These are phyloP conservation scores for Chaetorhynchus papuensis DNA, from an alignment of 2,113 vertebrate species.

Conservation along the genomic window DNA sequence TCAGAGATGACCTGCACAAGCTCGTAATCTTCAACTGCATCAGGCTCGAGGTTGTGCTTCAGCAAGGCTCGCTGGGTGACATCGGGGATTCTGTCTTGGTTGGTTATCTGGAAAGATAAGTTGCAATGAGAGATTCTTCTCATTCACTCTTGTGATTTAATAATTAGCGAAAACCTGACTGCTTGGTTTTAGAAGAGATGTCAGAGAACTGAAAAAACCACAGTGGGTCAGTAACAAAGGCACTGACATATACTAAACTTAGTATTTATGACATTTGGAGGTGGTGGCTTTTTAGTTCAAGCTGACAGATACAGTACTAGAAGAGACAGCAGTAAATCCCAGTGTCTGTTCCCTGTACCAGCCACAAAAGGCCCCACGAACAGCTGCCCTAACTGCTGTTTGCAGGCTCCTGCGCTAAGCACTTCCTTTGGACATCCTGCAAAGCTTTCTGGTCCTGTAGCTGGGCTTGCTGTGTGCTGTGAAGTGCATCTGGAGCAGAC, in stretches of 20 bases:
- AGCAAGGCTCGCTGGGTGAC: constrained; percentile 87
- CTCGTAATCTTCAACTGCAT: constrained; percentile 80
- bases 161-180: background rate
- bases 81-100: constrained; percentile 88
- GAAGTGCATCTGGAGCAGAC: background rate
- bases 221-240: background rate
- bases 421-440: background rate
- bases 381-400: background rate
- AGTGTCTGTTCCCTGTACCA: background rate
- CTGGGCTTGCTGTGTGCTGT: background rate
- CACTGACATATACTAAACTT: background rate
- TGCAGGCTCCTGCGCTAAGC: background rate
- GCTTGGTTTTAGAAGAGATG: background rate
- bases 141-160: background rate
- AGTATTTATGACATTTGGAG: background rate
- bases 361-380: background rate
- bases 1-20: constrained; percentile 92
- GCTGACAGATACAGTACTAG: background rate
- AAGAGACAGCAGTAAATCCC: background rate
- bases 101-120: constrained; percentile 79
- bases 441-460: background rate
- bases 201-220: background rate
- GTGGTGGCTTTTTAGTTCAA: background rate
- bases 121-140: background rate
- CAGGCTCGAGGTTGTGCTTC: constrained; percentile 88